phyloP scores from a whole-genome alignment of 2,113 vertebrate species.

The Heloderma charlesbogerti region DNA sequence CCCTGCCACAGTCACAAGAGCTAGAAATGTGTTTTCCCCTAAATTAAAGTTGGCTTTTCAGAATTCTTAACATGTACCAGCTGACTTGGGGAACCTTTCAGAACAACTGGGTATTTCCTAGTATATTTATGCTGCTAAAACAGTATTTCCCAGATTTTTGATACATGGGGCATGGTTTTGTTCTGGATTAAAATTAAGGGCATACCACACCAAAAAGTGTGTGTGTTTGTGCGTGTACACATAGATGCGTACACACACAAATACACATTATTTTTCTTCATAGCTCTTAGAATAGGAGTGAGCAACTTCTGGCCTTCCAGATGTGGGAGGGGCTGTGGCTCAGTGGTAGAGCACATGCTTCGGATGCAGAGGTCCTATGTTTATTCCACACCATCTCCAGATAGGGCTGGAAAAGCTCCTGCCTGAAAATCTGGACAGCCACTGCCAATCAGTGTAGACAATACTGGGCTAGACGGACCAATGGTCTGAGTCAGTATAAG shows the following conservation, averaged over 20 bases:
- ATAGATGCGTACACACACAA: too few species aligned
- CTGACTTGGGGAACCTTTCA: neutral
- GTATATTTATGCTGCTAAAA: neutral
- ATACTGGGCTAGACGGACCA: too few species aligned
- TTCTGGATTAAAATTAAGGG: neutral
- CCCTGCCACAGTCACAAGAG: neutral
- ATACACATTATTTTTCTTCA: neutral
- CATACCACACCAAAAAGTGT: neutral
- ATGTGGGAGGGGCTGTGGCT: too few species aligned
- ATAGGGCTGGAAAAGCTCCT: too few species aligned
- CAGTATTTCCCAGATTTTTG: neutral
- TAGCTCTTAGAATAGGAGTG: neutral
- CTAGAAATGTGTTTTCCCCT: neutral
- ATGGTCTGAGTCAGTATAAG: too few species aligned
- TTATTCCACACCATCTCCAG: too few species aligned
- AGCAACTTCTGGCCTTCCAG: neutral
- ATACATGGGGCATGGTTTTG: neutral
- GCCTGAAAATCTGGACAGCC: too few species aligned
- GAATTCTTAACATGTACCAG: neutral
- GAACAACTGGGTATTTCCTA: neutral
- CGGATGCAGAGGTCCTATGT: too few species aligned
- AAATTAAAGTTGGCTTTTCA: neutral
- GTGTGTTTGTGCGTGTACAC: too few species aligned
- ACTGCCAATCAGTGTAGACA: too few species aligned
- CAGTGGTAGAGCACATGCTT: too few species aligned